Evolutionary conservation across 1,140 invertebrate species (phyloP), one percentile per base, ranked within the genome.

Genomic region (Marisa cornuarietis): DNA sequence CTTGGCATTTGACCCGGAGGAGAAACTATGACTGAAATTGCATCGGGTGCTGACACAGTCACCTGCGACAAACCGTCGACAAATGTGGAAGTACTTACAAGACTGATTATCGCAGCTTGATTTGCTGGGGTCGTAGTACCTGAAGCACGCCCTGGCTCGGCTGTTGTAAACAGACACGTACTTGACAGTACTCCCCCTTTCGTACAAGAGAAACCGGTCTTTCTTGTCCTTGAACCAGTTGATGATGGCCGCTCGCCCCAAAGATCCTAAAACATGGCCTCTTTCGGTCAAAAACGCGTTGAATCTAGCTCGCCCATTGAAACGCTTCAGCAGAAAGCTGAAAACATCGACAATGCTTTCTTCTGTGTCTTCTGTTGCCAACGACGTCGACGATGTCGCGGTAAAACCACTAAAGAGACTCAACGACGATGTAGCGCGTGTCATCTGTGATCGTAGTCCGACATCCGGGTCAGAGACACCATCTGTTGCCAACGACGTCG

Each of bases 71-170:
- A 69, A 69, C n/a, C 13, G 14, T 31, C 68, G 14, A 24, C 68
- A 69, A 7, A 69, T 7, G 24, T 69, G 68, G 68, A 69, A 69
- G 68, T 26, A 69, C n/a, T n/a, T n/a, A 69, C 68, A 69, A 14
- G n/a, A 26, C 14, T 69, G 4, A 31, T 69, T 69, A 14, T 22
- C 18, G 11, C 68, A 66, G 49, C 13, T 11, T 6, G 14, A 31
- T 11, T 69, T 18, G 2, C 42, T 69, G 18, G 42, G 68, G 31
- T 42, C 31, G 31, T 42, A 42, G 68, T 8, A 69, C 18, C 42
- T 69, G 68, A 69, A 69, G 68, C 68, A 69, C 14, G 18, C 14
- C 18, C 68, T n/a, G 11, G 24, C 68, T 22, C 42, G 1, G n/a
- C 13, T 69, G 68, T 18, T 26, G 24, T 24, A 14, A 31, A 69